These are phyloP conservation scores for Microctonus hyperodae DNA, from an alignment of 2,888 invertebrate genomes.

Conservation along the genomic window DNA sequence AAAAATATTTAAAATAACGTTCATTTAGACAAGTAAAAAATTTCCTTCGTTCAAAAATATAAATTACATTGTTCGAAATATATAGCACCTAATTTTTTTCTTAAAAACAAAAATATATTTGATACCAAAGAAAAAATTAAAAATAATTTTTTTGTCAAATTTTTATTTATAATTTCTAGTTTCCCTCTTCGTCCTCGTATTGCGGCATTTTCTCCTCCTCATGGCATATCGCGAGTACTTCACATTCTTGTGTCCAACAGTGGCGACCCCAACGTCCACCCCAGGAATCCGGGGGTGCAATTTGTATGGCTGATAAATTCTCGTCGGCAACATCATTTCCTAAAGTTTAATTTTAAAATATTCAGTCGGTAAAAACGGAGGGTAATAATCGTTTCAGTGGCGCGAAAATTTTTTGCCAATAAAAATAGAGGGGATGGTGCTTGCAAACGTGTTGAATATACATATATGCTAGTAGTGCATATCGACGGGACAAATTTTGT, in stretches of 20 bases:
- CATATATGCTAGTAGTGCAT: constrained; percentile 19
- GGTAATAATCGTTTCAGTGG: not conserved
- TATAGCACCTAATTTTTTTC: too few relatives aligned
- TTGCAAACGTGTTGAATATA: constrained; percentile 25
- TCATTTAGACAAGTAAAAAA: too few relatives aligned
- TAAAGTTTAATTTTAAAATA: constrained; percentile 12
- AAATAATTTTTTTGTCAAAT: not conserved
- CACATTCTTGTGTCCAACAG: constrained; percentile 38
- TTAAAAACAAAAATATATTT: not conserved
- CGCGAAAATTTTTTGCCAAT: not conserved
- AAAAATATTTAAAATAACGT: not conserved
- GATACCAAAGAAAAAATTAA: too few relatives aligned
- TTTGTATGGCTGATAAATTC: constrained; percentile 27
- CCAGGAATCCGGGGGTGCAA: constrained; percentile 41
- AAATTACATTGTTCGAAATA: too few relatives aligned
- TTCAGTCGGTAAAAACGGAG: constrained; percentile 39
- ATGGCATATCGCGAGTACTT: not conserved
- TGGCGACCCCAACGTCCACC: constrained; percentile 50
- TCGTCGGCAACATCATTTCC: constrained; percentile 46
- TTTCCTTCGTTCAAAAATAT: too few relatives aligned
- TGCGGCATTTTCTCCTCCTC: not conserved
- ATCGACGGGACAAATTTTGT: constrained; percentile 17
- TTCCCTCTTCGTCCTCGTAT: not conserved
- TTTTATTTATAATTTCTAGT: not conserved
- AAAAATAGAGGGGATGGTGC: constrained; percentile 9